Evolutionary conservation across 2,888 invertebrate species (phyloP).

Genomic region (Melanotus villosus): DNA sequence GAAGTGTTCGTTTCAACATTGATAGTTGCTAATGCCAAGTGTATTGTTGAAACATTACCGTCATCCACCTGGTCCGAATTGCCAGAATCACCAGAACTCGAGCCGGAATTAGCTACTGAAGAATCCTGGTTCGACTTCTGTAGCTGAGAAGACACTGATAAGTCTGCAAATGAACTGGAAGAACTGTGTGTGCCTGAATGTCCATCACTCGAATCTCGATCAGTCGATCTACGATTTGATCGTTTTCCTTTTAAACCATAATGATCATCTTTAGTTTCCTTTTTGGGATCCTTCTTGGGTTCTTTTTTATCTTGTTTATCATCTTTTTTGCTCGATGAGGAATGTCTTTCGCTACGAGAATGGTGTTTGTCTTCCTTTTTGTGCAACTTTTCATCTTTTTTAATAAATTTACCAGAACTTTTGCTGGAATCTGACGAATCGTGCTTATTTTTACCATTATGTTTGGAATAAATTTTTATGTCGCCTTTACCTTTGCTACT

Average conservation of each 20-base stretch:
- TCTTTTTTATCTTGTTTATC: constrained; percentile 55
- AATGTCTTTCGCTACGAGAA: constrained; percentile 5
- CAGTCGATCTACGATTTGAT: constrained; percentile 80
- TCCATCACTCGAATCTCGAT: constrained; percentile 86
- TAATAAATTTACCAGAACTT: constrained; percentile 48
- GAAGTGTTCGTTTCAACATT: not conserved
- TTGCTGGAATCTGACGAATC: constrained; percentile 14
- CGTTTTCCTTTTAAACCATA: constrained; percentile 77
- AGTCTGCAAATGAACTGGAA: constrained; percentile 65
- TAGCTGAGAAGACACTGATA: constrained; percentile 46
- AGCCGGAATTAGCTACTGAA: constrained; percentile 51
- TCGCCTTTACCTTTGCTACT: constrained; percentile 42
- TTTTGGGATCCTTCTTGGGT: constrained; percentile 52
- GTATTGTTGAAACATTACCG: not conserved
- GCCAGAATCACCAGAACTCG: constrained; percentile 62
- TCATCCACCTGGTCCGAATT: constrained; percentile 56
- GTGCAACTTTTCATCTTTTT: constrained; percentile 47
- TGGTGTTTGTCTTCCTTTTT: constrained; percentile 25
- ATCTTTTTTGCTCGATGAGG: constrained; percentile 39
- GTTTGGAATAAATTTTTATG: constrained; percentile 49
- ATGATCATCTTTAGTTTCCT: constrained; percentile 76
- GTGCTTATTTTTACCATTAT: constrained; percentile 47
- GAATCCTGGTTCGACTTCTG: constrained; percentile 55
- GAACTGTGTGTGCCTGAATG: constrained; percentile 67
- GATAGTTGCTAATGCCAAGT: too few species aligned